Conservation (phyloP, 2,113 vertebrate genomes). For the Lagopus muta region DNA sequence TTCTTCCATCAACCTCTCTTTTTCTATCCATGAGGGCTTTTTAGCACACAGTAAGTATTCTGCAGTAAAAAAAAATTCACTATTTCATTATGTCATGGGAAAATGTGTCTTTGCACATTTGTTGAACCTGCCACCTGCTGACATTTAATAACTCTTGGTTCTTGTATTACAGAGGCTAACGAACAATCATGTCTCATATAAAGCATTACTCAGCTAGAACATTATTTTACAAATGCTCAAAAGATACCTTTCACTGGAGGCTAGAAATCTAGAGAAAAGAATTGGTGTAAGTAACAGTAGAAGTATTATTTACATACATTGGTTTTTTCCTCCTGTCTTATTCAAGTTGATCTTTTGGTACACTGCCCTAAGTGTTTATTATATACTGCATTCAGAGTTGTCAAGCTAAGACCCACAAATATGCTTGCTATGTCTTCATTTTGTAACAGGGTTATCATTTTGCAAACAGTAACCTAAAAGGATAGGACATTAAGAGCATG, state of each 20-base stretch:
- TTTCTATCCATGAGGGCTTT: background rate
- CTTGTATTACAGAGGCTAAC: background rate
- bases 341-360: background rate
- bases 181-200: background rate
- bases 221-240: background rate
- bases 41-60: background rate
- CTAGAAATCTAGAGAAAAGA: background rate
- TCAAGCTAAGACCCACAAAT: background rate
- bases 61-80: background rate
- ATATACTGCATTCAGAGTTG: background rate
- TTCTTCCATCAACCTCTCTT: background rate
- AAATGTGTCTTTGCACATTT: background rate
- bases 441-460: background rate
- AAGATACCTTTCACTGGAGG: background rate
- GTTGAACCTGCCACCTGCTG: background rate
- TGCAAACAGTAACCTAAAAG: background rate
- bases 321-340: background rate
- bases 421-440: background rate
- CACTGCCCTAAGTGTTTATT: background rate
- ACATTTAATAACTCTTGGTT: background rate
- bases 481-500: background rate
- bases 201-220: background rate
- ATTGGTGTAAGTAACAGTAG: rapidly evolving
- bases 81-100: background rate
- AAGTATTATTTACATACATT: background rate